Conservation (phyloP, 2,888 invertebrate species). For the Arenicola marina region DNA sequence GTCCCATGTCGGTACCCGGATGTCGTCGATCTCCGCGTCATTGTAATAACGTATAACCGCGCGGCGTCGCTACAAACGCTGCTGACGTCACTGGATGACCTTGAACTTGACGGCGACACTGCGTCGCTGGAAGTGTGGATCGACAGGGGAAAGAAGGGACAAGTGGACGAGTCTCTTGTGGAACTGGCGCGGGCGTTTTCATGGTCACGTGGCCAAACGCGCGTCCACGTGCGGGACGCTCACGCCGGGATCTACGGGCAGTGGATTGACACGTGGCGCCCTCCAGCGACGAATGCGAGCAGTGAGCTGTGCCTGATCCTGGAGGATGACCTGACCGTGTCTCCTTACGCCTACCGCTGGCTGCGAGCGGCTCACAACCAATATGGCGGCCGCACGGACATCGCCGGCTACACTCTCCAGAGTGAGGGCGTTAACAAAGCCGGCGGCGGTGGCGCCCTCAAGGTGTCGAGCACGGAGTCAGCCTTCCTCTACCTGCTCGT, state of each 20-base stretch:
- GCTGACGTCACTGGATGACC: conserved; percentile 25
- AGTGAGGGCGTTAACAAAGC: conserved; percentile 32
- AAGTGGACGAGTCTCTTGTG: conserved; percentile 24
- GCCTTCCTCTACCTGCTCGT: conserved; percentile 9
- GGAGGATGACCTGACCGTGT: conserved; percentile 47
- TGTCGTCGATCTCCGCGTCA: conserved; percentile 30
- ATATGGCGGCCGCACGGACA: conserved; percentile 31
- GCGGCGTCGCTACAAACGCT: conserved; percentile 25
- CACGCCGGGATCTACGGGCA: conserved; percentile 38
- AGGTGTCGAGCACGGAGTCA: conserved; percentile 26
- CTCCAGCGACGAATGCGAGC: conserved; percentile 18
- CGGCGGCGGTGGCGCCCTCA: conserved; percentile 35
- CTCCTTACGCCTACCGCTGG: conserved; percentile 42
- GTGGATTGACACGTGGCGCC: conserved; percentile 43
- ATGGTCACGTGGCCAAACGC: conserved; percentile 29
- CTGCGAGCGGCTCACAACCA: conserved; percentile 39
- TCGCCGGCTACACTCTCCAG: conserved; percentile 37
- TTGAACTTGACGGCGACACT: conserved; percentile 27
- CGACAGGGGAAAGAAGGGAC: conserved; percentile 23
- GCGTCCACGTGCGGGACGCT: conserved; percentile 27
- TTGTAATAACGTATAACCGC: conserved; percentile 34
- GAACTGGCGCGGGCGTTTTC: conserved; percentile 24
- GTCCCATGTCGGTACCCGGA: conserved; percentile 17
- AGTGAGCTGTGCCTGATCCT: conserved; percentile 44
- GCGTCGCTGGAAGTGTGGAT: conserved; percentile 36